Percentiles rank a stretch among this genome's conserved stretches.
Evolutionary conservation across 2,888 invertebrate genomes (phyloP).

Genomic region (Anorthoa munda): DNA sequence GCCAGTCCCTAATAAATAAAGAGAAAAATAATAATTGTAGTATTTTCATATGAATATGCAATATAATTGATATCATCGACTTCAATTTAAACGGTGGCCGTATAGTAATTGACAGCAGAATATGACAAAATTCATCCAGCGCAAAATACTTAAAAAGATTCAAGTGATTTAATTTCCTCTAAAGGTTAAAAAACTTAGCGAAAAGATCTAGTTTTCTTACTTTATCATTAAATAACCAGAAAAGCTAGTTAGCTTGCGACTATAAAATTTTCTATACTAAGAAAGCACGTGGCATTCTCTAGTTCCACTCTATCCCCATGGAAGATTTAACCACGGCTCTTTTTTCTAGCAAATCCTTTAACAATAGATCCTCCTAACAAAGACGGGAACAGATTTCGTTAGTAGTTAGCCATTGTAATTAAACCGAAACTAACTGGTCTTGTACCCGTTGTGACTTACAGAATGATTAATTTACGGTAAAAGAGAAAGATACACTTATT

Average conservation of each 20-base stretch:
- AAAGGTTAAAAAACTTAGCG: too few relatives aligned
- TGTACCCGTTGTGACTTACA: not conserved
- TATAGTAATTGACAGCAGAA: not conserved
- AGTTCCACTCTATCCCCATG: constrained; percentile 21
- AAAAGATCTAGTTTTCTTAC: not conserved
- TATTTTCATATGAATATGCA: not conserved
- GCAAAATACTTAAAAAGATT: not conserved
- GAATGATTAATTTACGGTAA: constrained; percentile 8
- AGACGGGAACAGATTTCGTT: constrained; percentile 46
- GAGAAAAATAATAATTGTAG: not conserved
- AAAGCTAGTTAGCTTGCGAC: not conserved
- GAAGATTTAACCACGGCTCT: constrained; percentile 22
- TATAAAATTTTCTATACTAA: not conserved
- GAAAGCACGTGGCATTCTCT: constrained; percentile 28
- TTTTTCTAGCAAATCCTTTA: constrained; percentile 29
- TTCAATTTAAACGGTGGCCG: constrained; percentile 7
- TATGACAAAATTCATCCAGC: not conserved
- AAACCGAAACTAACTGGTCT: constrained; percentile 45
- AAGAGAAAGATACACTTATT: not conserved
- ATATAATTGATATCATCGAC: not conserved
- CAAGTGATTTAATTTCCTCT: not conserved
- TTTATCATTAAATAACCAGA: not conserved
- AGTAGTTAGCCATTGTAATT: constrained; percentile 48
- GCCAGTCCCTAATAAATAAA: too few relatives aligned
- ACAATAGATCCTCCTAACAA: constrained; percentile 44